These are phyloP conservation scores for Percopsis omiscomaycus DNA, from an alignment of 2,797 vertebrate genomes.

Conservation along the genomic window DNA sequence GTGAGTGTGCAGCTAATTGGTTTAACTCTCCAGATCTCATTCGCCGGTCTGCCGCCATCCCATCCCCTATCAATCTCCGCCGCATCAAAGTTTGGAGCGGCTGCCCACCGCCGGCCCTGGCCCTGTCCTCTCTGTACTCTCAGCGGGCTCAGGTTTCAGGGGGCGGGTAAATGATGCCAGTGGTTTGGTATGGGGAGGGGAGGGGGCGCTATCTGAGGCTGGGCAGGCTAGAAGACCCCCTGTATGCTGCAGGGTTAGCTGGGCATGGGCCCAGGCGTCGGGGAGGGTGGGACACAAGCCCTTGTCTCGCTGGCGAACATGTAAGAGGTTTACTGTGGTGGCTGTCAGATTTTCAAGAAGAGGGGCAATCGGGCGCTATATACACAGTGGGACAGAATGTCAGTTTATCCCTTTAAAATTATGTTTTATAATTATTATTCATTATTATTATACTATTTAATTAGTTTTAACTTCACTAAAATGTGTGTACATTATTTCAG, in stretches of 20 bases:
- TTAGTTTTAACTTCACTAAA: too few species aligned
- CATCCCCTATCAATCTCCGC: conserved; percentile 34
- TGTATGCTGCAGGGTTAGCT: conserved; percentile 43
- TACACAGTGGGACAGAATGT: too few species aligned
- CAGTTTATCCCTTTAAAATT: too few species aligned
- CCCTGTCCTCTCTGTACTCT: conserved; percentile 59
- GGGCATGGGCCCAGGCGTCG: conserved; percentile 52
- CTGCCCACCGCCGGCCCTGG: conserved; percentile 48
- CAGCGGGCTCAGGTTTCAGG: conserved; percentile 76
- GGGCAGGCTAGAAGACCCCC: conserved; percentile 34
- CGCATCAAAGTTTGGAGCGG: conserved; percentile 22
- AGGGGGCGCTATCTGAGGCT: conserved; percentile 53
- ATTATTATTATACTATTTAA: too few species aligned
- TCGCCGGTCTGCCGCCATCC: conserved; percentile 42
- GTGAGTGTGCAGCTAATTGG: conserved; percentile 15
- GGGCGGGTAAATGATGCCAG: conserved; percentile 73
- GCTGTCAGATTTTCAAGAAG: too few species aligned
- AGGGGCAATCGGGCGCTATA: too few species aligned
- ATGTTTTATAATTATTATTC: too few species aligned
- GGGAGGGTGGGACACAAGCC: conserved; percentile 32
- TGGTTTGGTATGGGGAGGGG: conserved; percentile 47
- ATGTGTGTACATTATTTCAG: too few species aligned
- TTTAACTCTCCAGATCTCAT: conserved; percentile 36
- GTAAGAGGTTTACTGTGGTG: neutral
- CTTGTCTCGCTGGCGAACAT: conserved; percentile 20